Conservation (phyloP, 2,888 invertebrate genomes). For the Parnassius orleans region DNA sequence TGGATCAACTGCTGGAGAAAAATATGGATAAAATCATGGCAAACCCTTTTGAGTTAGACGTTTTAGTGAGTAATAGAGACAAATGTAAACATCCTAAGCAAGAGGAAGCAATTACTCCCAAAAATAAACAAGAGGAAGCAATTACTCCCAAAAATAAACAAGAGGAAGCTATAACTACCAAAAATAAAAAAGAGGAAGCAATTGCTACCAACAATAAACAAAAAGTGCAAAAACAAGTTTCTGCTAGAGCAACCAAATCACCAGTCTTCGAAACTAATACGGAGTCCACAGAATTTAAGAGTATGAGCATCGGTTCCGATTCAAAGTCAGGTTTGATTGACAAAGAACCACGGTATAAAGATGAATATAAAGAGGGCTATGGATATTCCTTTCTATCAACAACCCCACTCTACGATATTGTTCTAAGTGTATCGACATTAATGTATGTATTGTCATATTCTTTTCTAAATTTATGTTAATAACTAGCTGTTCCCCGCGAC, state of each 20-base stretch:
- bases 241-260: not conserved
- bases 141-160: not conserved
- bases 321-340: slow-evolving; percentile 8
- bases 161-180: not conserved
- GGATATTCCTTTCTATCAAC: slow-evolving; percentile 27
- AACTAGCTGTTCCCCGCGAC: too few species aligned
- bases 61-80: slow-evolving; percentile 33
- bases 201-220: not conserved
- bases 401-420: slow-evolving; percentile 33
- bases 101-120: not conserved
- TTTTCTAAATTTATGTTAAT: not conserved
- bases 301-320: slow-evolving; percentile 3
- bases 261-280: not conserved
- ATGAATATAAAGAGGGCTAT: slow-evolving; percentile 11
- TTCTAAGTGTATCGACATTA: slow-evolving; percentile 48
- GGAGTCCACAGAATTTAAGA: slow-evolving; percentile 6
- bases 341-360: slow-evolving; percentile 5
- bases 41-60: slow-evolving; percentile 37
- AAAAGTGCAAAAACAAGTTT: slow-evolving; percentile 11
- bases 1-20: slow-evolving; percentile 49
- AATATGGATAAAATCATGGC: slow-evolving; percentile 35
- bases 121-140: slow-evolving; percentile 5
- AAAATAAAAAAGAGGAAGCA: slow-evolving; percentile 4
- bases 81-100: slow-evolving; percentile 36
- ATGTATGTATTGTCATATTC: slow-evolving; percentile 43